Base-by-base conservation (phyloP, 2,797 vertebrate genomes). In the Vespertilio murinus region DNA sequence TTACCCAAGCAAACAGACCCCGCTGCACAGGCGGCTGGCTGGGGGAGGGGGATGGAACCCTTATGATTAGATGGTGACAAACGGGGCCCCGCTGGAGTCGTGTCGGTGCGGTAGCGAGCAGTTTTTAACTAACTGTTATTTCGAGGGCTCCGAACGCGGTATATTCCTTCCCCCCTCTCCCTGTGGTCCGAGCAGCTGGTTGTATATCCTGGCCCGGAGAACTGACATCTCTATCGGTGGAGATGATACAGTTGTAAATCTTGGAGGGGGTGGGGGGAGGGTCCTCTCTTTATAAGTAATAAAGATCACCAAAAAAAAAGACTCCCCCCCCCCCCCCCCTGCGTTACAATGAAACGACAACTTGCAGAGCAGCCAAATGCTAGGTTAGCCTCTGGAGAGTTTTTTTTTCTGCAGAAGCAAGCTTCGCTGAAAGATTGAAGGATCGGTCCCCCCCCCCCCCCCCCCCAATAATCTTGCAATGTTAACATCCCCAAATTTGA, bases 111-210 rank as follows among this genome's bases (percentile, higher is more conserved):
- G 94, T 40, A 90, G 83, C 95, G 77, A 64, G 95, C 96, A 85
- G 96, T 95, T 94, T 95, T 97, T 96, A 93, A 95, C 94, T 95
- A 95, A 95, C 77, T 93, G 67, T 96, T 91, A 94, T 96, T 94
- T 91, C 42, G 38, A 87, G 94, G 89, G 77, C 94, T 91, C 73
- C 45, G 75, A 90, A 95, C 40, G 83, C 71, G 69, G 49, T 92
- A 69, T 81, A 42, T 5, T 8, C n/a, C n/a, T 11, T 42, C 45
- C 45, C 94, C 93, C 95, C 80, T 88, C 54, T 70, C 40, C 86
- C 67, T 91, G 84, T 74, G 78, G 95, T 91, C 84, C 81, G 4
- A 94, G 74, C 87, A 94, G 95, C 95, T 78, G 86, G 86, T 79
- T 70, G 0, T 74, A 42, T 78, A 38, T 82, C 83, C 18, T 65